phyloP scores from a whole-genome alignment of 2,797 vertebrate species.

The Alexandromys oeconomus region DNA sequence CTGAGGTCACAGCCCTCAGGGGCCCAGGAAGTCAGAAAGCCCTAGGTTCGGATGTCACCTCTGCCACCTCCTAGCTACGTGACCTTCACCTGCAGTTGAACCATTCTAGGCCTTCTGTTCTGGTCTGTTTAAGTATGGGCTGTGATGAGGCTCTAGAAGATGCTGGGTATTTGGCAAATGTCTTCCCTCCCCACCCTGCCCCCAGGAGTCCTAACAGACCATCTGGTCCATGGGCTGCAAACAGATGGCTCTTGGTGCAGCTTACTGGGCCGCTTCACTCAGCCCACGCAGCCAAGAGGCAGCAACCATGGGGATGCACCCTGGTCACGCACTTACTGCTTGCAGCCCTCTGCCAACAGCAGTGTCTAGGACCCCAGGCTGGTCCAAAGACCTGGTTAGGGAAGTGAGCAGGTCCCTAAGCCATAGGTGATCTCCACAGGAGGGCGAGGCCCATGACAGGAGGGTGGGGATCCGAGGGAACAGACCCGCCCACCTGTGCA shows the following conservation, averaged over 20 bases:
- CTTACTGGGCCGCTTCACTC: not conserved
- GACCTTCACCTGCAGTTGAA: not conserved
- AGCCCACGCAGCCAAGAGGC: not conserved
- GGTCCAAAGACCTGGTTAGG: not conserved
- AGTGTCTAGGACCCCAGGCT: not conserved
- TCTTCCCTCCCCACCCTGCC: not conserved
- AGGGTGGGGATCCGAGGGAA: not conserved
- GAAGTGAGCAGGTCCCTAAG: not conserved
- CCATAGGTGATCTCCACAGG: not conserved
- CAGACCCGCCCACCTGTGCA: not conserved
- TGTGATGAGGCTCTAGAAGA: not conserved
- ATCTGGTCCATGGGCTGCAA: slow-evolving; percentile 64
- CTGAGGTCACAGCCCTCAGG: not conserved
- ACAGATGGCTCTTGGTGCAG: slow-evolving; percentile 65
- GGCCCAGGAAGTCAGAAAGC: not conserved
- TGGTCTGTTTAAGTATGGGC: not conserved
- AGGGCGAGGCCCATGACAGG: not conserved
- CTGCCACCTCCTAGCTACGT: not conserved
- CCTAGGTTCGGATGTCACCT: not conserved
- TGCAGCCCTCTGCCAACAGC: fast-evolving
- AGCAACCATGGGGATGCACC: not conserved
- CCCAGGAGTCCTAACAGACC: slow-evolving; percentile 48
- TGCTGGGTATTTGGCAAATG: slow-evolving; percentile 1
- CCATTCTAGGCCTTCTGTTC: not conserved
- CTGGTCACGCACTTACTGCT: not conserved